phyloP scores from a whole-genome alignment of 2,888 invertebrate species.

The Peribatodes rhomboidaria region DNA sequence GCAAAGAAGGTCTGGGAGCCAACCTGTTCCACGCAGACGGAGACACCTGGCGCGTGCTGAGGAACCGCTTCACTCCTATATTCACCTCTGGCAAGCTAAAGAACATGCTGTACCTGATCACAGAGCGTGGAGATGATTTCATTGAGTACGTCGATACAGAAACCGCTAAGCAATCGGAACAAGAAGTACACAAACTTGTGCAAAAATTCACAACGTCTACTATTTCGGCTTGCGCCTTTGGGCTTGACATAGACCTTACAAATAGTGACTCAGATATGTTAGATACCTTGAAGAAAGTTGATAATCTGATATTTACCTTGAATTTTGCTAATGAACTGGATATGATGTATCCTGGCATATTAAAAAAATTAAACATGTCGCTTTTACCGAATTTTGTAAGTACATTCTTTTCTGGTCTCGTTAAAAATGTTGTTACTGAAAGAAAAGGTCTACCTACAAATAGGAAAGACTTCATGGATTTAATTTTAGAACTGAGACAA shows the following conservation, averaged over 20 bases:
- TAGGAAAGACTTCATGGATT: conserved; percentile 67
- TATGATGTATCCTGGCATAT: conserved; percentile 62
- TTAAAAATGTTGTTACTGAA: conserved; percentile 49
- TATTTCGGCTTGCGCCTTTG: conserved; percentile 62
- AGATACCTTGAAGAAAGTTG: conserved; percentile 41
- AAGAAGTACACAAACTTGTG: conserved; percentile 52
- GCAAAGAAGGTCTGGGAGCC: conserved; percentile 58
- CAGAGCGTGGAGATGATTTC: conserved; percentile 58
- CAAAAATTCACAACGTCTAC: conserved; percentile 59
- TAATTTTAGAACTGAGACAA: conserved; percentile 60
- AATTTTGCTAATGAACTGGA: conserved; percentile 52
- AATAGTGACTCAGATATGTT: conserved; percentile 42
- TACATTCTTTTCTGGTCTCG: conserved; percentile 55
- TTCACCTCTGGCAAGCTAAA: conserved; percentile 71
- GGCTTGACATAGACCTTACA: conserved; percentile 55
- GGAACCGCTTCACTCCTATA: conserved; percentile 63
- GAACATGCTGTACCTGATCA: conserved; percentile 65
- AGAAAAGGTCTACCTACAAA: conserved; percentile 56
- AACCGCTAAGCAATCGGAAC: conserved; percentile 46
- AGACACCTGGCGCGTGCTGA: conserved; percentile 62
- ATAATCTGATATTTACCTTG: conserved; percentile 42
- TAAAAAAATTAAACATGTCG: conserved; percentile 53
- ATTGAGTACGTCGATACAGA: conserved; percentile 48
- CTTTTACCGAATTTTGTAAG: conserved; percentile 50
- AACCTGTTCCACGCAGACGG: conserved; percentile 67